Percentiles rank a stretch among this genome's conserved stretches.
Conservation (phyloP, 2,113 vertebrate species). For the Lathamus discolor region DNA sequence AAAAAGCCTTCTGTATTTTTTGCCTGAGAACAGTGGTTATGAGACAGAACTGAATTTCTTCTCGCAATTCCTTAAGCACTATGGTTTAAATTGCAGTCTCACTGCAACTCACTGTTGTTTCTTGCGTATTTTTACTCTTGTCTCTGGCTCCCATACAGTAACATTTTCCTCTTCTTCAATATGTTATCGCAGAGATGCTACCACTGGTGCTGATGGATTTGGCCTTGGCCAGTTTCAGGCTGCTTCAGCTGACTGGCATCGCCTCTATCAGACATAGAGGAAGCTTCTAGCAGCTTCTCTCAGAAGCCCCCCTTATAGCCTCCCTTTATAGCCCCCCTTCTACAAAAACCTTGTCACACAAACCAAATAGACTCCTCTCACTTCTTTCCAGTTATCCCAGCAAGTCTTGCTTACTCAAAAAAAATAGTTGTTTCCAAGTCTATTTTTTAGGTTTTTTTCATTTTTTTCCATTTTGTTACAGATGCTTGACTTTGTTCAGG, state of each 20-base stretch:
- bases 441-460: too few species aligned
- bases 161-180: background rate
- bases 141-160: background rate
- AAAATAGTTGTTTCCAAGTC: background rate
- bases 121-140: background rate
- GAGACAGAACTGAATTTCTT: background rate
- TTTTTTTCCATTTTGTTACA: background rate
- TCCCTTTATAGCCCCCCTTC: too few species aligned
- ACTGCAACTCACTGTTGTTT: background rate
- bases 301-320: background rate
- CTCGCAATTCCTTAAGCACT: background rate
- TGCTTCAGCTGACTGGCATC: background rate
- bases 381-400: background rate
- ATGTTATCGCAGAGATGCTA: background rate
- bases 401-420: background rate
- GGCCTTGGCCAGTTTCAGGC: background rate
- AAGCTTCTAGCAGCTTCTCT: background rate
- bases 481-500: background rate
- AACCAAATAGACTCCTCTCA: background rate
- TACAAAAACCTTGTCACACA: background rate
- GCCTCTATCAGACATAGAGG: background rate
- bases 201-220: background rate
- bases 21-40: background rate
- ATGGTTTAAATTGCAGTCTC: background rate
- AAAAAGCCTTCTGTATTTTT: background rate